A percentile compares a stretch with the other conserved stretches of the same genome.
Conservation (phyloP, 2,797 vertebrate genomes). For the Premnoplex brunnescens region DNA sequence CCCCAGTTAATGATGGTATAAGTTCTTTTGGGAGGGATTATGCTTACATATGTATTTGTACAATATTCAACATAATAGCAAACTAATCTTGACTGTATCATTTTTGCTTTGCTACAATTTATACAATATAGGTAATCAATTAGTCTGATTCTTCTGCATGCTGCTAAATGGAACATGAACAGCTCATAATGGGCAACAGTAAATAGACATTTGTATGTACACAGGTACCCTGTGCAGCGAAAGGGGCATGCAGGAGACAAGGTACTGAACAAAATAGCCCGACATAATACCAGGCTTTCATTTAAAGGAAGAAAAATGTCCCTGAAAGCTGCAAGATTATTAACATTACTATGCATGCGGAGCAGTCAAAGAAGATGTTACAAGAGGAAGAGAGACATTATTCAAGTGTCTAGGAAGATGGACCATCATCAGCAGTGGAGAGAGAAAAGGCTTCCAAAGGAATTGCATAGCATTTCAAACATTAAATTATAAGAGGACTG, state of each 20-base stretch:
- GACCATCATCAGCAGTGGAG: constrained; percentile 18
- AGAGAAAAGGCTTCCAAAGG: constrained; percentile 45
- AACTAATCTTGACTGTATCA: neutral
- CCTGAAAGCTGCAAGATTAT: constrained; percentile 44
- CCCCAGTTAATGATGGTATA: neutral
- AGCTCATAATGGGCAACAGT: constrained; percentile 12
- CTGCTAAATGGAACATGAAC: constrained; percentile 41
- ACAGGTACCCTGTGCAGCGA: neutral
- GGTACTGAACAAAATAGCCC: neutral
- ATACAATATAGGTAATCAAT: constrained; percentile 42
- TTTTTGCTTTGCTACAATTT: constrained; percentile 18
- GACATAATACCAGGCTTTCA: constrained; percentile 17
- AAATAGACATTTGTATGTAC: constrained; percentile 24
- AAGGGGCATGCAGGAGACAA: neutral
- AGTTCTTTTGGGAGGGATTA: constrained; percentile 37
- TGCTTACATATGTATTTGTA: constrained; percentile 6
- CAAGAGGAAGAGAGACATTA: constrained; percentile 51
- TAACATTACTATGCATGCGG: constrained; percentile 65
- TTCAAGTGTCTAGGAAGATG: constrained; percentile 59
- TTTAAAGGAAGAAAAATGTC: constrained; percentile 57
- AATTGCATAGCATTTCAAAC: constrained; percentile 45
- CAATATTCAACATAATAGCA: neutral
- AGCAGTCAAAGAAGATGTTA: constrained; percentile 48
- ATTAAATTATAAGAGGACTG: constrained; percentile 39
- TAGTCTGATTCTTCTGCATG: constrained; percentile 10